Evolutionary conservation across 2,113 vertebrate genomes (phyloP).

Genomic region (Macquaria australasica): DNA sequence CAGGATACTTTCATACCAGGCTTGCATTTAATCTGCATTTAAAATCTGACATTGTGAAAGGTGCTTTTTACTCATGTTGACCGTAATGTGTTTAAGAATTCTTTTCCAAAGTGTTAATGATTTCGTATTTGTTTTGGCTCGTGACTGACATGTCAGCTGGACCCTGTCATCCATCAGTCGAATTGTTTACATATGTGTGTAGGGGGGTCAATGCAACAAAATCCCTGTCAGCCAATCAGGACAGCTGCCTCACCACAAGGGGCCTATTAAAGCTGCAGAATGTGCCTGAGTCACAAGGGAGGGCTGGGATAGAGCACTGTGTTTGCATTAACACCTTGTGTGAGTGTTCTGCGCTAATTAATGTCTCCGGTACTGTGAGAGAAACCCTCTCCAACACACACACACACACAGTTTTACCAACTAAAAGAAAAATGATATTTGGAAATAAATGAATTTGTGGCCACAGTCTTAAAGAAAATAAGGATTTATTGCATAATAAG

Average conservation of each 20-base stretch:
- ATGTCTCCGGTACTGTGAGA: not conserved
- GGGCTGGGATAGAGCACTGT: not conserved
- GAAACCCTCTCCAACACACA: not conserved
- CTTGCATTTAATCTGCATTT: not conserved
- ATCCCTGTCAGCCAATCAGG: slow-evolving; percentile 18
- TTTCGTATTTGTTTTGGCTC: not conserved
- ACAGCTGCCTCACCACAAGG: slow-evolving; percentile 44
- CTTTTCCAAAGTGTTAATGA: not conserved
- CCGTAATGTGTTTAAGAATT: not conserved
- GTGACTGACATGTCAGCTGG: slow-evolving; percentile 25
- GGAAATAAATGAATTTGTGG: not conserved
- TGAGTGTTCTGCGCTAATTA: not conserved
- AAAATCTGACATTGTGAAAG: not conserved
- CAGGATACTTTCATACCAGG: slow-evolving; percentile 42
- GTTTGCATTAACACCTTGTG: slow-evolving; percentile 37
- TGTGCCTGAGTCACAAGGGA: slow-evolving; percentile 8
- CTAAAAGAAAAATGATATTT: not conserved
- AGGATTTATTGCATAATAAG: slow-evolving; percentile 92
- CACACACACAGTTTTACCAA: not conserved
- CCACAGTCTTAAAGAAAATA: slow-evolving; percentile 82
- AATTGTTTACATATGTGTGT: slow-evolving; percentile 36
- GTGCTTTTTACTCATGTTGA: not conserved
- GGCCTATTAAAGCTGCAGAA: slow-evolving; percentile 21
- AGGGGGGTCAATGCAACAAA: not conserved
- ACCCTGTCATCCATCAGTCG: not conserved